Evolutionary conservation across 1,140 invertebrate genomes (phyloP), one percentile per base, ranked within the genome.

Genomic region (Leptopilina boulardi): DNA sequence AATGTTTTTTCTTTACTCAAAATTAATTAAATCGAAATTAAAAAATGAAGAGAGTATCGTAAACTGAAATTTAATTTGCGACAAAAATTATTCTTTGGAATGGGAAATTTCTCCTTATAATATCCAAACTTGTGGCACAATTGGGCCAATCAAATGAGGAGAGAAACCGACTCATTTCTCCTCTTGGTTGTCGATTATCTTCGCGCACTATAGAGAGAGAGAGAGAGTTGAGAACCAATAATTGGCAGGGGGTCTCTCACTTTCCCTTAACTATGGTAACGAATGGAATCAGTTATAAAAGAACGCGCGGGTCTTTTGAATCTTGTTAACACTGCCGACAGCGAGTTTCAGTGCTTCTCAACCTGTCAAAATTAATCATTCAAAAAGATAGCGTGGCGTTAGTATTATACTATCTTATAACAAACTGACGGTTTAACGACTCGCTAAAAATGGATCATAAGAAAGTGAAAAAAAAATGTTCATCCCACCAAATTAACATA

Each of bases 241-340:
- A 85, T 85, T 85, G 84, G 84, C 81, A 85, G 82, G 78, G 76
- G 79, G 78, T 76, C 79, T 76, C 79, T 78, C 75, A 78, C 81
- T 80, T 80, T 80, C 70, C 75, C 51, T 73, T 79, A 78, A 82
- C 77, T 75, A 77, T 41, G 51, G 70, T 84, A 84, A 84, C 79
- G 80, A 83, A 83, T 82, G 79, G 75, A 82, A 80, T 80, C 81
- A 75, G 70, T 81, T 73, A 73, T 77, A 56, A 76, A 41, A 34
- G 18, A 47, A 77, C 72, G 71, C 72, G 71, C 73, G 76, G 77
- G 41, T 41, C 75, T 76, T 85, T 83, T 81, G 83, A 83, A 83
- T 85, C 83, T 85, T 76, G 80, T 82, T 80, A 80, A 79, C 59
- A 71, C 72, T 47, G 76, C 47, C 73, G 56, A 54, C 54, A 59